A percentile compares a stretch with the other conserved stretches of the same genome.
phyloP scores from a whole-genome alignment of 1,140 invertebrate genomes.

The Aphis craccivora region DNA sequence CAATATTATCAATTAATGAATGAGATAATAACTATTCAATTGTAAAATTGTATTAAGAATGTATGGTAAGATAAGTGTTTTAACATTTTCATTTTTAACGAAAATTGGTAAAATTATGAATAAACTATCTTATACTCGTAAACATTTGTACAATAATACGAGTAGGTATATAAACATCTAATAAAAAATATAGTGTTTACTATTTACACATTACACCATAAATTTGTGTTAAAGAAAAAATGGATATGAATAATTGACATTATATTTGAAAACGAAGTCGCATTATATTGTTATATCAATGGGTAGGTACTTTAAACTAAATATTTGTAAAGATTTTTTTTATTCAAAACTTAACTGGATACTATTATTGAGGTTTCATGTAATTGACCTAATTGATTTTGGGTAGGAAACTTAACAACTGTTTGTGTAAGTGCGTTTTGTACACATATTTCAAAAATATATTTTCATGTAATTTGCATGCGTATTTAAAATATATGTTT shows the following conservation, averaged over 20 bases:
- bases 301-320: background rate
- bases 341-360: background rate
- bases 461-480: background rate
- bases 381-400: conserved; percentile 23
- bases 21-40: background rate
- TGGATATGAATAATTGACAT: background rate
- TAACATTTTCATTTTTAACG: background rate
- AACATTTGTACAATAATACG: background rate
- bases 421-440: background rate
- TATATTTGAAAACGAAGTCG: background rate
- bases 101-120: background rate
- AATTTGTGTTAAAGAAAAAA: background rate
- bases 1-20: background rate
- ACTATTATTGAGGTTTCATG: conserved; percentile 15
- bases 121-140: too few relatives aligned
- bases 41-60: background rate
- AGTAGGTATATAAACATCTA: background rate
- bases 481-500: background rate
- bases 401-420: background rate
- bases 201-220: too few relatives aligned
- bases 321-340: background rate
- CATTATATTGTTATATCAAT: background rate
- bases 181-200: background rate
- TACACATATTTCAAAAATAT: background rate
- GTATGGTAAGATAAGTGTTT: background rate